Conservation (phyloP, 2,888 invertebrate species). For the Steinernema hermaphroditum region DNA sequence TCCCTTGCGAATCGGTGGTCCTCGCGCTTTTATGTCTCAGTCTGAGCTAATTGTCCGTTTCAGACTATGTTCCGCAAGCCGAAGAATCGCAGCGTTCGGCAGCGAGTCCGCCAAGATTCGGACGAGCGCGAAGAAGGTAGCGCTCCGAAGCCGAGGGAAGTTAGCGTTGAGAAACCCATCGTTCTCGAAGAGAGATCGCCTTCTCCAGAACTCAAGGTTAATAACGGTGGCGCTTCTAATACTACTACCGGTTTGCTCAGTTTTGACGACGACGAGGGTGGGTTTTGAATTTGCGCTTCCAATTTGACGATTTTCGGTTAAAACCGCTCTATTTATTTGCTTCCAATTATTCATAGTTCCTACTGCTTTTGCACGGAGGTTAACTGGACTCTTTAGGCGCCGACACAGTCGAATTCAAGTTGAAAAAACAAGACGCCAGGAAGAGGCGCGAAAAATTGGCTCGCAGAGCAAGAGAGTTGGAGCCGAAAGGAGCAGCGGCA, state of each 20-base stretch:
- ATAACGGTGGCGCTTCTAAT: slow-evolving; percentile 25
- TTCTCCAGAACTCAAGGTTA: slow-evolving; percentile 25
- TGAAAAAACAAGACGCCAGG: slow-evolving; percentile 55
- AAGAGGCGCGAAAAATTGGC: slow-evolving; percentile 48
- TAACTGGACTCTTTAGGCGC: slow-evolving; percentile 34
- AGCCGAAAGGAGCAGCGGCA: slow-evolving; percentile 30
- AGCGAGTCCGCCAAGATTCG: slow-evolving; percentile 34
- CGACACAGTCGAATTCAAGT: slow-evolving; percentile 47
- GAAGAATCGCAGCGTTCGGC: slow-evolving; percentile 51
- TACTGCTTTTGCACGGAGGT: not conserved
- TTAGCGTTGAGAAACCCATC: not conserved
- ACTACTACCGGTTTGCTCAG: slow-evolving; percentile 44
- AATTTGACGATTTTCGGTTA: too few species aligned
- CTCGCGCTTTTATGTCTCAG: too few species aligned
- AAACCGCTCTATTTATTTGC: not conserved
- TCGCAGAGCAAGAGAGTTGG: slow-evolving; percentile 36
- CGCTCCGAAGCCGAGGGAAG: not conserved
- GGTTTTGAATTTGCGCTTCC: slow-evolving; percentile 24
- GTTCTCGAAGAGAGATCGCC: not conserved
- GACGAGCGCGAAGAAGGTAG: slow-evolving; percentile 38
- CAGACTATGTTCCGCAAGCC: slow-evolving; percentile 60
- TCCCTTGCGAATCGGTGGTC: too few species aligned
- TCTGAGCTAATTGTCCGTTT: not conserved
- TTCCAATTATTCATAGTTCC: not conserved
- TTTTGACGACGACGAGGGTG: slow-evolving; percentile 59